These are phyloP conservation scores for Noctuana brunneofusca DNA, from an alignment of 2,888 invertebrate species.

Conservation along the genomic window DNA sequence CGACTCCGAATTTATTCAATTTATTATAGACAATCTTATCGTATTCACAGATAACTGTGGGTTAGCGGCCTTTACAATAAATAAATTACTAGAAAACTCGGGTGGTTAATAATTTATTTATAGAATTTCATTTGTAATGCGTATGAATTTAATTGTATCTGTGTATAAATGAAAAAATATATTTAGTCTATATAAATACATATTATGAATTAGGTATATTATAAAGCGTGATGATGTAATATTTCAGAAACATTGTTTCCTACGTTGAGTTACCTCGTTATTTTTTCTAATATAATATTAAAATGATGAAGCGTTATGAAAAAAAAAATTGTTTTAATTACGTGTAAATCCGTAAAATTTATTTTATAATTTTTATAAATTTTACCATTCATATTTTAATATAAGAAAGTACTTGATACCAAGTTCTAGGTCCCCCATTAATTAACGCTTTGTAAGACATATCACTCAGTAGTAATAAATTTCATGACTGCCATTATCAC, in stretches of 20 bases:
- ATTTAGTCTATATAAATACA: too few species aligned
- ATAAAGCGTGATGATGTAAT: too few species aligned
- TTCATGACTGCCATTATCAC: slow-evolving; percentile 27
- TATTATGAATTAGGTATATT: too few species aligned
- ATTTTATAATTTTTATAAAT: too few species aligned
- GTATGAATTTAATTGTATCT: not conserved
- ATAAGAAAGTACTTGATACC: not conserved
- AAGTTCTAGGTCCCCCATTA: slow-evolving; percentile 28
- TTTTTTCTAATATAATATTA: too few species aligned
- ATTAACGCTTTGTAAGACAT: slow-evolving; percentile 30
- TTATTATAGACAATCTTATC: slow-evolving; percentile 44
- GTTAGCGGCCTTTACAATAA: slow-evolving; percentile 37
- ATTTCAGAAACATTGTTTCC: too few species aligned
- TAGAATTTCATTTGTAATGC: not conserved
- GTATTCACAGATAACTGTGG: slow-evolving; percentile 36
- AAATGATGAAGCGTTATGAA: too few species aligned
- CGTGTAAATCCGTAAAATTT: too few species aligned
- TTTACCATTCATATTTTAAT: too few species aligned
- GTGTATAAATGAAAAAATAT: too few species aligned
- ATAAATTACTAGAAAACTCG: not conserved
- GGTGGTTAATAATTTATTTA: not conserved
- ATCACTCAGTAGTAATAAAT: slow-evolving; percentile 32
- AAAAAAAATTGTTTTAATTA: too few species aligned
- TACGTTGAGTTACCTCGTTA: too few species aligned
- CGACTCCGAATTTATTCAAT: slow-evolving; percentile 42